Base-by-base conservation (phyloP, 2,113 vertebrate species). In the Bos taurus region DNA sequence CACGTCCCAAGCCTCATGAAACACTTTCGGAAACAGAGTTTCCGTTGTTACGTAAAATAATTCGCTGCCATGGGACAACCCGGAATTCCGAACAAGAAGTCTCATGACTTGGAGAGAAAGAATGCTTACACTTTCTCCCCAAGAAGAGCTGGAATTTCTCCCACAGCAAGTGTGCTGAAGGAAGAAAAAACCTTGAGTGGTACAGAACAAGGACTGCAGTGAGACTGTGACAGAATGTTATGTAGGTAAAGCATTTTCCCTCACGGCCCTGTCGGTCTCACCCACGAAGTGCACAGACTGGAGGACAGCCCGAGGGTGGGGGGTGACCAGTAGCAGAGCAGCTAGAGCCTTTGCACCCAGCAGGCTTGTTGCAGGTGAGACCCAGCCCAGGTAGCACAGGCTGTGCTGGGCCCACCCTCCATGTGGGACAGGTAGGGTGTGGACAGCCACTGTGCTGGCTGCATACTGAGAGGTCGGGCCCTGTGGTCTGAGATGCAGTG, bases 21-120 rank as follows among this genome's bases (percentile, higher is more conserved):
- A 57, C 46, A 7, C 88, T 93, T 67, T 30, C 6, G 52, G 88
- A 95, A 97, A 97, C 96, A 97, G 94, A 95, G 97, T 96, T 94
- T 95, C 96, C 28, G 62, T 94, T 97, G 93, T 95, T 94, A 81
- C 54, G 60, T 57, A 96, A 94, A 90, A 77, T 74, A 60, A 92
- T 84, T 60, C n/a, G 57, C 93, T 95, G 10, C 96, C 95, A 43
- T 80, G 90, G 93, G 80, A 97, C 93, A 86, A 91, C 87, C 77
- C 59, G 21, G 97, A 83, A 85, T 97, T 95, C 85, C 8, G 59
- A 93, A 78, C 40, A 4, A 91, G 77, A 89, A 46, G 95, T 81
- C 93, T 92, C 87, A 57, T 96, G 97, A 95, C 95, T 92, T 77
- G n/a, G 91, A 96, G 62, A 74, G 91, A 91, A 83, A 93, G 90